phyloP scores from a whole-genome alignment of 2,797 vertebrate genomes.

The Thalassophryne amazonica region DNA sequence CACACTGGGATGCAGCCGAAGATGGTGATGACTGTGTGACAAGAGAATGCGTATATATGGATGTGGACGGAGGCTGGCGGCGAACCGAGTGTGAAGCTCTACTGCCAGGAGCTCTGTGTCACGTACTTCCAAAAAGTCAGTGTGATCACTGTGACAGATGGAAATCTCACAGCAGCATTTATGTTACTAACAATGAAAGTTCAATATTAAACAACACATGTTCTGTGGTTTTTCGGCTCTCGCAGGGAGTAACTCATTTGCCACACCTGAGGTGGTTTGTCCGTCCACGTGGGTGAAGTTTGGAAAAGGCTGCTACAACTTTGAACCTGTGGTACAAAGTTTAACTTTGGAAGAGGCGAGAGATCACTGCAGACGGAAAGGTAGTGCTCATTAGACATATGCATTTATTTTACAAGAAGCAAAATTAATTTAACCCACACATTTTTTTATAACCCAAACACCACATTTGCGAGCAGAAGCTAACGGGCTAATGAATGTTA shows the following conservation, averaged over 20 bases:
- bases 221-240: conserved; percentile 25
- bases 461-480: too few relatives aligned
- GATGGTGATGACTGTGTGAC: conserved; percentile 71
- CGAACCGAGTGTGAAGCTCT: conserved; percentile 78
- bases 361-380: conserved; percentile 86
- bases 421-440: too few relatives aligned
- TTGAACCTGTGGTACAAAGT: conserved; percentile 84
- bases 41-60: conserved; percentile 88
- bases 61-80: conserved; percentile 85
- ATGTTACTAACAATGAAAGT: neutral
- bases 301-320: conserved; percentile 87
- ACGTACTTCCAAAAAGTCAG: conserved; percentile 80
- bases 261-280: conserved; percentile 74
- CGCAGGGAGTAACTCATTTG: conserved; percentile 77
- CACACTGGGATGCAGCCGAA: conserved; percentile 84
- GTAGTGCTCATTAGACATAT: too few relatives aligned
- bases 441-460: too few relatives aligned
- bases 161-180: neutral
- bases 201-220: neutral
- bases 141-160: conserved; percentile 12
- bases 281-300: conserved; percentile 90
- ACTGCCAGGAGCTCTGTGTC: conserved; percentile 87
- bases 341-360: conserved; percentile 83
- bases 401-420: too few relatives aligned
- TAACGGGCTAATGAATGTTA: too few relatives aligned